phyloP scores from a whole-genome alignment of 2,888 invertebrate species.

The Cantharis lateralis region DNA sequence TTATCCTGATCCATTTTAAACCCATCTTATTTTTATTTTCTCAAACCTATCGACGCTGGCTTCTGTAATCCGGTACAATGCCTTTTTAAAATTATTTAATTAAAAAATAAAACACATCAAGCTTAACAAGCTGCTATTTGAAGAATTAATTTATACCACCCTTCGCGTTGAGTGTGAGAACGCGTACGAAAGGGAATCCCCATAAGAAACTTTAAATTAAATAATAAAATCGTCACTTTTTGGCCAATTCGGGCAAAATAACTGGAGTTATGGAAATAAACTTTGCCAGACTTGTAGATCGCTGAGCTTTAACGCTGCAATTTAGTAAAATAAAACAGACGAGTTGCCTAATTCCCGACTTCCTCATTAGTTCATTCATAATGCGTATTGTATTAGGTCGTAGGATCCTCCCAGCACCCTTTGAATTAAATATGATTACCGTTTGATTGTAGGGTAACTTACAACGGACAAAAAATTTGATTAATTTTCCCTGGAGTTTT shows the following conservation, averaged over 20 bases:
- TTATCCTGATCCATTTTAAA: too few species aligned
- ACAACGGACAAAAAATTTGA: constrained; percentile 1
- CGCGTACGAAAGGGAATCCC: not conserved
- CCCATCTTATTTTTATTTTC: not conserved
- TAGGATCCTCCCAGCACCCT: constrained; percentile 35
- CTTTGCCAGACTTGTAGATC: not conserved
- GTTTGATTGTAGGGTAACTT: constrained; percentile 27
- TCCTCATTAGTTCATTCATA: constrained; percentile 42
- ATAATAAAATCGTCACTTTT: not conserved
- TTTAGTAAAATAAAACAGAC: constrained; percentile 30
- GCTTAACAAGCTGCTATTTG: not conserved
- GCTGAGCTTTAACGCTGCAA: constrained; percentile 11
- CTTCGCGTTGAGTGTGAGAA: not conserved
- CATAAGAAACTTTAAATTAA: not conserved
- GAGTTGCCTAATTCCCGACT: constrained; percentile 44
- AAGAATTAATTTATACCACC: not conserved
- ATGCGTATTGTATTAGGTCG: constrained; percentile 25
- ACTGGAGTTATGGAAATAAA: not conserved
- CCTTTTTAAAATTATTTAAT: not conserved
- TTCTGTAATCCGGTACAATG: not conserved
- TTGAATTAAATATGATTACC: constrained; percentile 30
- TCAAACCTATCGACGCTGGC: not conserved
- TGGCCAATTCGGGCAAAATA: not conserved
- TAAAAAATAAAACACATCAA: not conserved
- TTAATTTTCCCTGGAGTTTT: too few species aligned